Percentiles rank a stretch among this genome's conserved stretches.
phyloP scores from a whole-genome alignment of 1,140 invertebrate species.

The Samia ricini region DNA sequence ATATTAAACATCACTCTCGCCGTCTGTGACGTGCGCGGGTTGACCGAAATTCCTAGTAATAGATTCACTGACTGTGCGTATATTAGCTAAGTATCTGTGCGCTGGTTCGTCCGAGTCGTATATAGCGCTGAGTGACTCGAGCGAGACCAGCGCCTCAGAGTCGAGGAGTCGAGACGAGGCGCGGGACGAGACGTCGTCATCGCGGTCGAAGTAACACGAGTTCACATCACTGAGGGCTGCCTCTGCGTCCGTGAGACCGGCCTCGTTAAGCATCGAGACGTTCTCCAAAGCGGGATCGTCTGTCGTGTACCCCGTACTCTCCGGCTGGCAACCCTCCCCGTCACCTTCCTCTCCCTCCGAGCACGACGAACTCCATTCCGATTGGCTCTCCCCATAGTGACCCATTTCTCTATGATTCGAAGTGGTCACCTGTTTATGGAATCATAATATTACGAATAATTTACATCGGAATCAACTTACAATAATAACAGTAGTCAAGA shows the following conservation, averaged over 20 bases:
- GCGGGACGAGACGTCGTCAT: constrained; percentile 87
- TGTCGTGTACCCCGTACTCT: constrained; percentile 89
- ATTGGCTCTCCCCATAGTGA: constrained; percentile 81
- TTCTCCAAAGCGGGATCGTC: constrained; percentile 91
- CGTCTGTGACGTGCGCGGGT: constrained; percentile 80
- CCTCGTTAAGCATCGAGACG: constrained; percentile 89
- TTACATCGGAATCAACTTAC: no score
- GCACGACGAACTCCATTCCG: constrained; percentile 85
- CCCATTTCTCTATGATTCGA: constrained; percentile 65
- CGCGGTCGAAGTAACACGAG: constrained; percentile 88
- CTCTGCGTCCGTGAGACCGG: constrained; percentile 91
- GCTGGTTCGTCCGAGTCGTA: constrained; percentile 91
- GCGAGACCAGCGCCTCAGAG: constrained; percentile 85
- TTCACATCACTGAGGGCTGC: constrained; percentile 91
- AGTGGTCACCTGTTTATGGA: constrained; percentile 41
- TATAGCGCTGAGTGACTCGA: constrained; percentile 88
- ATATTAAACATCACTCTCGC: constrained; percentile 80
- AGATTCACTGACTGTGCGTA: constrained; percentile 85
- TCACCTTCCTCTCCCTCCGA: constrained; percentile 74
- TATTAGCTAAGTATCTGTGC: constrained; percentile 86
- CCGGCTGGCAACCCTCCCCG: constrained; percentile 79
- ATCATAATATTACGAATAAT: not conserved
- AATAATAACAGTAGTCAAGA: not conserved
- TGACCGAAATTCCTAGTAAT: constrained; percentile 87
- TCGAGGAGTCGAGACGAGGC: constrained; percentile 88